phyloP scores from a whole-genome alignment of 1,140 invertebrate species.

The Mesaphorura yosii region DNA sequence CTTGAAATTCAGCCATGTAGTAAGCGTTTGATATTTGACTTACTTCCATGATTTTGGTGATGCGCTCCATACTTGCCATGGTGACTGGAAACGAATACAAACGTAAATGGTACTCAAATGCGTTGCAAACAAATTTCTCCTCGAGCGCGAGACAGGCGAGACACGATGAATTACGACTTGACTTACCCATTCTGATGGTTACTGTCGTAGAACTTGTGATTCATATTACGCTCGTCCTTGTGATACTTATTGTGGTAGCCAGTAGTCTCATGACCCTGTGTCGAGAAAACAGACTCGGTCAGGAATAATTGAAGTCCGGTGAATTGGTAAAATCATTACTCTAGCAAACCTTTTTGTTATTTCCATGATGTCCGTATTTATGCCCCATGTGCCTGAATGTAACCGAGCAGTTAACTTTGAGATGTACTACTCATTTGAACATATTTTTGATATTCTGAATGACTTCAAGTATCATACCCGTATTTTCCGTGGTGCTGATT shows the following conservation, averaged over 20 bases:
- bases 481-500: slow-evolving; percentile 5
- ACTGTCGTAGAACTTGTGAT: slow-evolving; percentile 11
- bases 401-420: neutral
- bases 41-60: slow-evolving; percentile 10
- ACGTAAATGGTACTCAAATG: neutral
- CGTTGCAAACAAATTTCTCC: neutral
- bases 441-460: too few relatives aligned
- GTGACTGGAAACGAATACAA: neutral
- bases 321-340: neutral
- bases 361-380: slow-evolving; percentile 21
- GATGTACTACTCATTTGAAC: neutral
- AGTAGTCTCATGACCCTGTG: slow-evolving; percentile 18
- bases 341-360: slow-evolving; percentile 22
- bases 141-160: neutral
- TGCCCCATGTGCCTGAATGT: slow-evolving; percentile 1
- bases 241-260: slow-evolving; percentile 26
- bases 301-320: neutral
- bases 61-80: neutral
- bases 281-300: neutral
- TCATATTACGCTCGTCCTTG: slow-evolving; percentile 22
- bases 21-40: neutral
- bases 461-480: neutral
- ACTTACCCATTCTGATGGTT: neutral
- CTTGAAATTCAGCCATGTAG: too few relatives aligned
- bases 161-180: neutral